Percentiles rank a stretch among this genome's conserved stretches.
Evolutionary conservation across 35 echinoderm and acorn worm genomes (phyloP).

Genomic region (Patiria miniata): DNA sequence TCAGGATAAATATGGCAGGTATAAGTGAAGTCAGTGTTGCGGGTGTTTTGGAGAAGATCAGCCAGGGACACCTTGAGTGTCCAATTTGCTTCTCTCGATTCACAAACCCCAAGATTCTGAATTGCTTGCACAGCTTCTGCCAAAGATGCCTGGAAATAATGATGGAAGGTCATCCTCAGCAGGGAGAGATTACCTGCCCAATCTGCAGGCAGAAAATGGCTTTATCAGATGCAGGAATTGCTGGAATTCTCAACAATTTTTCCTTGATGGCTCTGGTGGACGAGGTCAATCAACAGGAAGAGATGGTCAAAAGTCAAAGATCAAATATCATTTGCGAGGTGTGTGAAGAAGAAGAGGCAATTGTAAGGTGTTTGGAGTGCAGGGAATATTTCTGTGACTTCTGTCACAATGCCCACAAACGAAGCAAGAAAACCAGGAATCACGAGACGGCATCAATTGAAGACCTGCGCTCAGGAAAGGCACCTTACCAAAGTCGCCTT

Average conservation of each 20-base stretch:
- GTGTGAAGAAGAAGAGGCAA: not conserved
- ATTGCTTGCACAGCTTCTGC: not conserved
- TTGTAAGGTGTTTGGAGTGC: not conserved
- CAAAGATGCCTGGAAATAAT: not conserved
- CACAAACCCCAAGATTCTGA: not conserved
- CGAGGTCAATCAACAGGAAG: not conserved
- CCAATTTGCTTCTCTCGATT: not conserved
- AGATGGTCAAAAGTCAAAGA: not conserved
- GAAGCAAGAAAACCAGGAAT: slow-evolving; percentile 12
- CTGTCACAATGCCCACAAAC: not conserved
- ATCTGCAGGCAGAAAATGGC: not conserved
- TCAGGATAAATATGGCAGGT: not conserved
- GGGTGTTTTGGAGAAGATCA: not conserved
- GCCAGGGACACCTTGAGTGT: not conserved
- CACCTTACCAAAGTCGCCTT: not conserved
- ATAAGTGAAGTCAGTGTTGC: not conserved
- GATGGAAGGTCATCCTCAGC: not conserved
- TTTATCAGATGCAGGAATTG: not conserved
- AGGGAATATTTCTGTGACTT: not conserved
- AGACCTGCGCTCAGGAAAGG: not conserved
- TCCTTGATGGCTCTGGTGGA: not conserved
- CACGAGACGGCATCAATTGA: not conserved
- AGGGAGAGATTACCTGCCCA: not conserved
- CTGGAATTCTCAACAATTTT: not conserved
- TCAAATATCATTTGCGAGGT: not conserved